Conservation (phyloP, 2,113 vertebrate genomes). For the Rattus norvegicus region DNA sequence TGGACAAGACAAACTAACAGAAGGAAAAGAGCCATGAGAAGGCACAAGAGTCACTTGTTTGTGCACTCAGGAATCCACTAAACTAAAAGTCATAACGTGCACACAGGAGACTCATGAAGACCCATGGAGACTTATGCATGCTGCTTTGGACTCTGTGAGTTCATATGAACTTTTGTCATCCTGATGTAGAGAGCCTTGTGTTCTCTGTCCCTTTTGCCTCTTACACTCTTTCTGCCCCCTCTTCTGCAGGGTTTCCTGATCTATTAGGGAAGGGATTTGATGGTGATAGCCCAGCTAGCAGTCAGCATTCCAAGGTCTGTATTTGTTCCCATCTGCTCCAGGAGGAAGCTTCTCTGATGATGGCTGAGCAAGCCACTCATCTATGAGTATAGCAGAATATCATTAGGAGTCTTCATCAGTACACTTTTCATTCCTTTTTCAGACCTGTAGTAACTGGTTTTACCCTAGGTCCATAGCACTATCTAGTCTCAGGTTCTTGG, state of each 20-base stretch:
- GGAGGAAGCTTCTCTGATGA: background rate
- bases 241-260: background rate
- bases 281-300: background rate
- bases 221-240: background rate
- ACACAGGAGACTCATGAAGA: background rate
- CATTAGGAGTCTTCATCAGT: background rate
- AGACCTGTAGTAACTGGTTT: background rate
- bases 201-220: background rate
- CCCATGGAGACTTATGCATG: background rate
- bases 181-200: background rate
- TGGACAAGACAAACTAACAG: background rate
- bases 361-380: background rate
- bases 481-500: background rate
- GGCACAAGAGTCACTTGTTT: background rate
- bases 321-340: background rate
- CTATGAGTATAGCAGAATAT: background rate
- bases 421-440: background rate
- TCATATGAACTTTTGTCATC: background rate
- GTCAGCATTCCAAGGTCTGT: background rate
- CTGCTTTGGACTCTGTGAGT: background rate
- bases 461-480: background rate
- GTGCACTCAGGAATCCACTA: background rate
- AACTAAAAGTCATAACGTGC: background rate
- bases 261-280: background rate
- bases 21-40: background rate